phyloP scores from a whole-genome alignment of 2,888 invertebrate species.

The Chymomyza fuscimana region DNA sequence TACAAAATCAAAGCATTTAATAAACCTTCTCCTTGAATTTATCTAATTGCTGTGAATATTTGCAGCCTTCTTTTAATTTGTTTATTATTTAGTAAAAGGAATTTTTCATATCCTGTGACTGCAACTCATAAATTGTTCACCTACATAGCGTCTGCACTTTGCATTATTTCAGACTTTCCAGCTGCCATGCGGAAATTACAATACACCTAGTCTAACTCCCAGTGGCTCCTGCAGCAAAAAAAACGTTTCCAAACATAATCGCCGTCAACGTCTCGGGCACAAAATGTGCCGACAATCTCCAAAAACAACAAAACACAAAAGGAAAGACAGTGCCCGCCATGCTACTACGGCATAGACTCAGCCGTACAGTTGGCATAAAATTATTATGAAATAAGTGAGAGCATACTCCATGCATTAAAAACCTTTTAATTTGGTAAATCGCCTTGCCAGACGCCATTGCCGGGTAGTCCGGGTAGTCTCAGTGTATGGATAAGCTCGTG shows the following conservation, averaged over 20 bases:
- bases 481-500: constrained; percentile 17
- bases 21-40: neutral
- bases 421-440: constrained; percentile 79
- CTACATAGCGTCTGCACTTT: constrained; percentile 32
- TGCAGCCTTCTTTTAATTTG: constrained; percentile 48
- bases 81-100: constrained; percentile 59
- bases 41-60: neutral
- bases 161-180: neutral
- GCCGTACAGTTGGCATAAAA: constrained; percentile 61
- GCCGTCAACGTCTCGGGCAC: constrained; percentile 9
- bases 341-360: constrained; percentile 26
- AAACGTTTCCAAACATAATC: constrained; percentile 12
- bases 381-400: constrained; percentile 77
- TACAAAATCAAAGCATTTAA: too few species aligned
- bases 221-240: neutral
- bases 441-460: constrained; percentile 76
- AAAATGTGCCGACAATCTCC: constrained; percentile 12
- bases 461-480: constrained; percentile 28
- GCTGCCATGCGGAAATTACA: constrained; percentile 53
- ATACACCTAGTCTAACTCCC: constrained; percentile 33
- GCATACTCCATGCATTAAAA: constrained; percentile 78
- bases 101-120: constrained; percentile 64
- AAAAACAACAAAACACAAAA: constrained; percentile 29
- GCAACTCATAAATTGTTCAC: constrained; percentile 50
- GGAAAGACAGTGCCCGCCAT: constrained; percentile 11